phyloP scores from a whole-genome alignment of 2,888 invertebrate species.

The Rhorus exstirpatorius region DNA sequence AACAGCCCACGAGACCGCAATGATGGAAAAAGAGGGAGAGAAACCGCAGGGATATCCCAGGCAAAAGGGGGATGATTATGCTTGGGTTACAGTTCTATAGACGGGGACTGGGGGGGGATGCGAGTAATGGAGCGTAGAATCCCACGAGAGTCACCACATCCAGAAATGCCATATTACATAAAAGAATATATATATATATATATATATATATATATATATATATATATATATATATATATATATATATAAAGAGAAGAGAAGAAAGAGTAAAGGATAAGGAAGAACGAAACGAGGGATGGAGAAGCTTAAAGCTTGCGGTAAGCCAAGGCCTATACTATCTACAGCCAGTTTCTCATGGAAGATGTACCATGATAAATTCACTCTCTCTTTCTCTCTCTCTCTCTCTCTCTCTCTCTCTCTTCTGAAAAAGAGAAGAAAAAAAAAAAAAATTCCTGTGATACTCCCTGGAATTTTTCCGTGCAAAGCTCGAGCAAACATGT shows the following conservation, averaged over 20 bases:
- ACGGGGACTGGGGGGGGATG: no score
- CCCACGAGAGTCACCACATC: conserved; percentile 56
- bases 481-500: conserved; percentile 49
- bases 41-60: conserved; percentile 16
- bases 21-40: conserved; percentile 11
- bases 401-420: conserved; percentile 26
- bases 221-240: conserved; percentile 67
- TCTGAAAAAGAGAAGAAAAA: neutral
- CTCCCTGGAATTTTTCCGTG: conserved; percentile 16
- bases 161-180: conserved; percentile 24
- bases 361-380: conserved; percentile 75
- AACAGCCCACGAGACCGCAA: conserved; percentile 9
- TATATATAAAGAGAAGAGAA: neutral
- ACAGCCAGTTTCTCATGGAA: conserved; percentile 64
- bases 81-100: conserved; percentile 51
- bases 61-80: conserved; percentile 42
- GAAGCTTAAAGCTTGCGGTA: conserved; percentile 72
- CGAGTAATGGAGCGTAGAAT: conserved; percentile 79
- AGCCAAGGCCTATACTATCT: conserved; percentile 68
- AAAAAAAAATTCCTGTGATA: conserved; percentile 12
- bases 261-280: conserved; percentile 61
- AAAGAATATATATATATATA: no score
- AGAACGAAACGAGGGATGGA: conserved; percentile 73
- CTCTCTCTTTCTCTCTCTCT: conserved; percentile 29
- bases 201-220: conserved; percentile 31